Evolutionary conservation across 2,888 invertebrate genomes (phyloP).

Genomic region (Harmothoe impar): DNA sequence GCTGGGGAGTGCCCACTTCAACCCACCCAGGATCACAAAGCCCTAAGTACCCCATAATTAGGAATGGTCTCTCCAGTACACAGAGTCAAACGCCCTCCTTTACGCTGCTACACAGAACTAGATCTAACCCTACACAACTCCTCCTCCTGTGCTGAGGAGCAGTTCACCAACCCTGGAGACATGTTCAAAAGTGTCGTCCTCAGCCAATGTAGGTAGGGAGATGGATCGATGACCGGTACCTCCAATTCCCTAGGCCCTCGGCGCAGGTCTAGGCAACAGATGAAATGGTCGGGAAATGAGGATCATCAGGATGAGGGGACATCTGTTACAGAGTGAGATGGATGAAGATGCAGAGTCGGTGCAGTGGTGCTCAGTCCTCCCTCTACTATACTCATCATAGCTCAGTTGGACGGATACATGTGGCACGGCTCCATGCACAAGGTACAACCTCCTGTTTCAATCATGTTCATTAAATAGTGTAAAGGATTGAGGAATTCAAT

Average conservation of each 20-base stretch:
- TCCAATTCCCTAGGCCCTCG: not conserved
- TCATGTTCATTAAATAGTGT: too few relatives aligned
- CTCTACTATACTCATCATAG: not conserved
- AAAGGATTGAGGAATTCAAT: too few relatives aligned
- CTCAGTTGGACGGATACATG: not conserved
- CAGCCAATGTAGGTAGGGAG: not conserved
- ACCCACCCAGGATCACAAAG: not conserved
- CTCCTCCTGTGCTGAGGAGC: too few relatives aligned
- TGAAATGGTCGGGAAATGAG: not conserved
- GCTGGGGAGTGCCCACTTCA: not conserved
- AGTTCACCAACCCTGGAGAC: too few relatives aligned
- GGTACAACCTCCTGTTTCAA: too few relatives aligned
- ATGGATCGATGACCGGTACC: slow-evolving; percentile 2
- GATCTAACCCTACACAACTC: too few relatives aligned
- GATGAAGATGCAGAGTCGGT: not conserved
- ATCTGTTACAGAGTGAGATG: not conserved
- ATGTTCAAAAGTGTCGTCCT: slow-evolving; percentile 20
- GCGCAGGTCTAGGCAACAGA: not conserved
- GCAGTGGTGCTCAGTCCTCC: not conserved
- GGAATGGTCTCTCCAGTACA: not conserved
- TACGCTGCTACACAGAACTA: too few relatives aligned
- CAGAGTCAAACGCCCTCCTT: too few relatives aligned
- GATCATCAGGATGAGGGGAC: slow-evolving; percentile 18
- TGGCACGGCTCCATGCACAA: not conserved
- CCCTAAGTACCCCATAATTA: not conserved